phyloP scores from a whole-genome alignment of 2,888 invertebrate genomes.

The Linnaemya vulpina region DNA sequence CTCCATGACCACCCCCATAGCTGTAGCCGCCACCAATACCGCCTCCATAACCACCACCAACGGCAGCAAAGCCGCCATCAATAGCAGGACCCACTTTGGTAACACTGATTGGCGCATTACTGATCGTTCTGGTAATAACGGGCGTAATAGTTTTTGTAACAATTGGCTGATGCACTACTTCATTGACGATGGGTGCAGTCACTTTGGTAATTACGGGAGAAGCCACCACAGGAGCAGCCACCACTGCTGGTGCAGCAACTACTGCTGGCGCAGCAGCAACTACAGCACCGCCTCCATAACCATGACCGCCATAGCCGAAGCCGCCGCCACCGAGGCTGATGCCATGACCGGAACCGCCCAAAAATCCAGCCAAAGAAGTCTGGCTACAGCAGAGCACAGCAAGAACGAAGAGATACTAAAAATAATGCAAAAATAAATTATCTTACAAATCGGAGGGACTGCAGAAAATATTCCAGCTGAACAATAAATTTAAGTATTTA shows the following conservation, averaged over 20 bases:
- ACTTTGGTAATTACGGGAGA: slow-evolving; percentile 69
- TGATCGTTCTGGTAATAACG: slow-evolving; percentile 72
- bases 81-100: slow-evolving; percentile 73
- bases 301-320: slow-evolving; percentile 61
- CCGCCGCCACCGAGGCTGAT: slow-evolving; percentile 50
- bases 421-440: slow-evolving; percentile 1
- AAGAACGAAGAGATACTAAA: slow-evolving; percentile 75
- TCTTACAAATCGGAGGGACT: too few species aligned
- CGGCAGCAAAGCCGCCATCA: slow-evolving; percentile 72
- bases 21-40: slow-evolving; percentile 73
- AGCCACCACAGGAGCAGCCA: slow-evolving; percentile 70
- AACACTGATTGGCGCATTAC: slow-evolving; percentile 72
- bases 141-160: slow-evolving; percentile 74
- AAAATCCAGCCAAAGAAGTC: slow-evolving; percentile 73
- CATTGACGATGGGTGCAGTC: slow-evolving; percentile 74
- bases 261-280: slow-evolving; percentile 73
- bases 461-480: too few species aligned
- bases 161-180: slow-evolving; percentile 72
- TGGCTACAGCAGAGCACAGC: slow-evolving; percentile 76
- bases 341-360: slow-evolving; percentile 73
- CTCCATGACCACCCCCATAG: slow-evolving; percentile 68
- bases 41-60: slow-evolving; percentile 77
- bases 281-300: slow-evolving; percentile 72
- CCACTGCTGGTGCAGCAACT: slow-evolving; percentile 75
- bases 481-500: too few species aligned